Evolutionary conservation across 1,140 invertebrate species (phyloP).

Genomic region (Heliconius eleuchia): DNA sequence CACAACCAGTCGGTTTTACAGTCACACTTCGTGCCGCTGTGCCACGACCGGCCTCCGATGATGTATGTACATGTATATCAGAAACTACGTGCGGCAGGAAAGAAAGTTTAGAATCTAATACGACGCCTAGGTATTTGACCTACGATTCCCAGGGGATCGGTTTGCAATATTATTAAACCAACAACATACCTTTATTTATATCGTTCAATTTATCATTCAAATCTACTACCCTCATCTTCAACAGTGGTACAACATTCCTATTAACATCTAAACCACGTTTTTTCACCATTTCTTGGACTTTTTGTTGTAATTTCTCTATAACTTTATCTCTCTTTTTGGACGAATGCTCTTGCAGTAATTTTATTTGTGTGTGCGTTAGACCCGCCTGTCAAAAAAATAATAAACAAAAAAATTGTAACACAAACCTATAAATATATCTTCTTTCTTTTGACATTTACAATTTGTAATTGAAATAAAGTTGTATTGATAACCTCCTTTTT

Average conservation of each 20-base stretch:
- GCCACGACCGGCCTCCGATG: too few species aligned
- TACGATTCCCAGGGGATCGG: too few species aligned
- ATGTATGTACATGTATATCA: too few species aligned
- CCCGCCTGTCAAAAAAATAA: slow-evolving; percentile 50
- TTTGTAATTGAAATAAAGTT: too few species aligned
- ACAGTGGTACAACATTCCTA: slow-evolving; percentile 58
- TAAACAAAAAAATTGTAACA: neutral
- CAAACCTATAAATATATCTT: too few species aligned
- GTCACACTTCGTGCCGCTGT: too few species aligned
- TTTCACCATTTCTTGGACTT: slow-evolving; percentile 57
- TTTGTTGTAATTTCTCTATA: slow-evolving; percentile 60
- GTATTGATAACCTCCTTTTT: too few species aligned
- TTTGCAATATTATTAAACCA: neutral
- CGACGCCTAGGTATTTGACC: too few species aligned
- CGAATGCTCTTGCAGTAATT: slow-evolving; percentile 59
- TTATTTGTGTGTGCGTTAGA: slow-evolving; percentile 66
- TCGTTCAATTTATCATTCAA: slow-evolving; percentile 48
- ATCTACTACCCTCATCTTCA: slow-evolving; percentile 59
- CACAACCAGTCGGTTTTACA: too few species aligned
- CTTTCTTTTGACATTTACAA: too few species aligned
- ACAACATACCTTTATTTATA: slow-evolving; percentile 73
- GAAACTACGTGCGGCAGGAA: too few species aligned
- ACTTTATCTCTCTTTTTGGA: slow-evolving; percentile 53
- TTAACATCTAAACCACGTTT: slow-evolving; percentile 52
- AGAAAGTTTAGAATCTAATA: too few species aligned